Conservation (phyloP, 2,113 vertebrate species). For the Onychostruthus taczanowskii region DNA sequence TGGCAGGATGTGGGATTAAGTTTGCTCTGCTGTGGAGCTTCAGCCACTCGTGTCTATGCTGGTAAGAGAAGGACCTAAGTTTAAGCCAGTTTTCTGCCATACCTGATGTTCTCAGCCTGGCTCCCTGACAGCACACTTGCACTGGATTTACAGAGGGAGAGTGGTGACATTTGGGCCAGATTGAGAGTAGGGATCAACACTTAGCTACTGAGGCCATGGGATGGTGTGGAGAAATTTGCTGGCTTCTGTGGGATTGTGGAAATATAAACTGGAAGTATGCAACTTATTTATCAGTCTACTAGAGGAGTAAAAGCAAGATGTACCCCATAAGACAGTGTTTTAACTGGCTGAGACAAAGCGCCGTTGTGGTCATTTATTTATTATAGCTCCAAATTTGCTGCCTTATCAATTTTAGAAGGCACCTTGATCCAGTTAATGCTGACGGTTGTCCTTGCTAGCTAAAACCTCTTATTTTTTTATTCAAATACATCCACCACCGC, state of each 20-base stretch:
- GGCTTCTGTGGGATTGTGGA: background rate
- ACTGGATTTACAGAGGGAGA: background rate
- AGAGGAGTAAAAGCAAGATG: background rate
- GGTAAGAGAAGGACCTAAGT: background rate
- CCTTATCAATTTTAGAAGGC: background rate
- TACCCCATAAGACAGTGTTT: background rate
- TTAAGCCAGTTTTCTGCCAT: background rate
- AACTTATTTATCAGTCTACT: background rate
- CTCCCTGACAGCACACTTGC: background rate
- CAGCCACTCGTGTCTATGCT: background rate
- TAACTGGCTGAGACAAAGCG: background rate
- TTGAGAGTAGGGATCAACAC: background rate
- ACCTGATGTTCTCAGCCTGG: background rate
- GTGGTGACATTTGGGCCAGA: background rate
- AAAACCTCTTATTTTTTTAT: background rate
- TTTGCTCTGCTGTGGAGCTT: background rate
- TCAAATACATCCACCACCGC: background rate
- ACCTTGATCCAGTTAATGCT: background rate
- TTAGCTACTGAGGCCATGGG: fast-evolving
- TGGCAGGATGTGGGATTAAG: background rate
- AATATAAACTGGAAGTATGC: background rate
- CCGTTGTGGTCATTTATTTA: fast-evolving
- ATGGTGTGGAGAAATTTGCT: background rate
- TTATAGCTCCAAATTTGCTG: background rate
- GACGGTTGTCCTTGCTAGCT: background rate